These are phyloP conservation scores for Pycnonotus jocosus DNA, from an alignment of 2,113 vertebrate genomes.

Conservation along the genomic window DNA sequence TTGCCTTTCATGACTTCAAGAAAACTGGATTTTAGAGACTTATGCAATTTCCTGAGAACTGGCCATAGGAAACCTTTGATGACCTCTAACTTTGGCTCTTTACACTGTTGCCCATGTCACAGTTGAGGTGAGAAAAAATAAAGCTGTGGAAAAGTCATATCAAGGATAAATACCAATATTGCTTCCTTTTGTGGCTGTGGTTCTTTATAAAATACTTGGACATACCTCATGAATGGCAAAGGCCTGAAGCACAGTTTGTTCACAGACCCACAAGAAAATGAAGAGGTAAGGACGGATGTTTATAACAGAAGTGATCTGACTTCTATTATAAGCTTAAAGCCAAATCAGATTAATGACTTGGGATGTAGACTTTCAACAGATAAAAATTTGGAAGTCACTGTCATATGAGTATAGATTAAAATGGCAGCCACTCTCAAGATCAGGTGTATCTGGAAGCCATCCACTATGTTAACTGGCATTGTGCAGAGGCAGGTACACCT, in stretches of 20 bases:
- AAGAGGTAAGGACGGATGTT: background rate
- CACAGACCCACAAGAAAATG: background rate
- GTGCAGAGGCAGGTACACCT: background rate
- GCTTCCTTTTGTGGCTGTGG: background rate
- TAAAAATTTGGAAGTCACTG: background rate
- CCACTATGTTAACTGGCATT: background rate
- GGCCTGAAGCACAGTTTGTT: background rate
- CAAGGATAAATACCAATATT: background rate
- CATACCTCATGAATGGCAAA: background rate
- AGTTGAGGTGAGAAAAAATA: background rate
- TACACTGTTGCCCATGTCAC: background rate
- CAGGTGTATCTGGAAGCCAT: background rate
- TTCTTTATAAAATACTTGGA: background rate
- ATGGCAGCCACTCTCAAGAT: background rate
- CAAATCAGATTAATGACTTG: background rate
- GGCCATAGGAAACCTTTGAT: background rate
- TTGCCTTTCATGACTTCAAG: slow-evolving; percentile 17
- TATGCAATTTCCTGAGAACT: background rate
- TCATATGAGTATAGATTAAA: background rate
- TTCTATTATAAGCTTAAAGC: too few species aligned
- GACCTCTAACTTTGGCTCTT: background rate
- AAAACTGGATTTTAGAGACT: slow-evolving; percentile 2
- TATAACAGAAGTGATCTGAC: background rate
- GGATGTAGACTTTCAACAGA: background rate
- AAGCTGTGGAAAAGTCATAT: background rate